phyloP scores from a whole-genome alignment of 2,113 vertebrate species.

The Indicator indicator region DNA sequence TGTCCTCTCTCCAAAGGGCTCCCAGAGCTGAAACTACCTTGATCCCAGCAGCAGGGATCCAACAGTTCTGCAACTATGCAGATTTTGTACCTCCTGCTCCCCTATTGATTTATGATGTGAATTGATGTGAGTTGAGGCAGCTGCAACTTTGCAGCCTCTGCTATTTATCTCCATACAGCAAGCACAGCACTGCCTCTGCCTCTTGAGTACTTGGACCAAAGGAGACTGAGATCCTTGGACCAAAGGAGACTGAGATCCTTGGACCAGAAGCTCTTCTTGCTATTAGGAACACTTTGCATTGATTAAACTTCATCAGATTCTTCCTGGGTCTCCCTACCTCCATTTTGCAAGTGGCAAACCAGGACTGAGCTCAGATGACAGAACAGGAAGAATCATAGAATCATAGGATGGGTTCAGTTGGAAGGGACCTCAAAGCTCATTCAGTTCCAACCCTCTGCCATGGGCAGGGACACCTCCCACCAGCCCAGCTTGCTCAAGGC shows the following conservation, averaged over 20 bases:
- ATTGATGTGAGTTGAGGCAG: background rate
- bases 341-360: background rate
- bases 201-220: constrained; percentile 1
- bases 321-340: background rate
- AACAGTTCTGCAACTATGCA: background rate
- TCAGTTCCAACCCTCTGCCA: too few relatives aligned
- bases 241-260: background rate
- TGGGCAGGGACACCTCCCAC: too few relatives aligned
- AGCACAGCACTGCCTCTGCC: background rate
- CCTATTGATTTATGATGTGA: background rate
- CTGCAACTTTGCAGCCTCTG: background rate
- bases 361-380: background rate
- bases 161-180: background rate
- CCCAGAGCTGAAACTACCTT: background rate
- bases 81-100: background rate
- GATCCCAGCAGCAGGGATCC: background rate
- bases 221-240: background rate
- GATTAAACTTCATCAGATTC: background rate
- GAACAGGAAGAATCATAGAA: background rate
- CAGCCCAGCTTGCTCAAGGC: too few relatives aligned
- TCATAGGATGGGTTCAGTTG: too few relatives aligned
- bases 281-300: background rate
- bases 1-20: background rate
- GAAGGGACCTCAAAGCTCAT: too few relatives aligned
- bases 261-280: background rate